Evolutionary conservation across 1,140 invertebrate species (phyloP), one percentile per base, ranked within the genome.

Genomic region (Drosophila jambulina): DNA sequence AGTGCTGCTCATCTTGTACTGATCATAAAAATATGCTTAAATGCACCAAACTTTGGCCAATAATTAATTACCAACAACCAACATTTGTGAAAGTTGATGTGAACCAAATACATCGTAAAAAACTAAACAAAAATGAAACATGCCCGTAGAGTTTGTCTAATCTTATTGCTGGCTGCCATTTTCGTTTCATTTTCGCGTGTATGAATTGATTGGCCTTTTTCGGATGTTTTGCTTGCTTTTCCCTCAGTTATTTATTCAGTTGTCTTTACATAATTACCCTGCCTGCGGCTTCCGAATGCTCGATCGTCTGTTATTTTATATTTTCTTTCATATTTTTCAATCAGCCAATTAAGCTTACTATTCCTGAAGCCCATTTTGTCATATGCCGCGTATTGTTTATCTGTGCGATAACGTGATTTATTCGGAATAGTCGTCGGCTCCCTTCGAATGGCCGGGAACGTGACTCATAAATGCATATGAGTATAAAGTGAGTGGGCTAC

Each of bases 31-130:
- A 68, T 53, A 53, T 68, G 54, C 78, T 79, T 77, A 69, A 72
- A 75, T 82, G 62, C 72, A 72, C 69, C 62, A 57, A 83, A 82
- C 56, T 83, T 80, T 83, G 63, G 76, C 63, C 56, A 74, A 68
- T 75, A 86, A 87, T 87, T 83, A 87, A 88, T 87, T 83, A 69
- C 60, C 27, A 75, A 60, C 27, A 78, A 60, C 27, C 56, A 69
- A 27, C 46, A 54, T 87, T 88, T 87, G 85, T 86, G 83, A 82
- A 82, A 82, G 82, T 87, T 87, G 72, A 65, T 88, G 77, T 84
- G 74, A 84, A 69, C 81, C 53, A 84, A 80, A 78, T 72, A 71
- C 69, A 72, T 72, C 54, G 23, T 23, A 57, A 71, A 48, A 40
- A 65, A 48, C 21, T 59, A 54, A 42, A 65, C 29, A 68, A 34